Evolutionary conservation across 2,113 vertebrate species (phyloP), one percentile per base, ranked within the genome.

Genomic region (Esox niger): DNA sequence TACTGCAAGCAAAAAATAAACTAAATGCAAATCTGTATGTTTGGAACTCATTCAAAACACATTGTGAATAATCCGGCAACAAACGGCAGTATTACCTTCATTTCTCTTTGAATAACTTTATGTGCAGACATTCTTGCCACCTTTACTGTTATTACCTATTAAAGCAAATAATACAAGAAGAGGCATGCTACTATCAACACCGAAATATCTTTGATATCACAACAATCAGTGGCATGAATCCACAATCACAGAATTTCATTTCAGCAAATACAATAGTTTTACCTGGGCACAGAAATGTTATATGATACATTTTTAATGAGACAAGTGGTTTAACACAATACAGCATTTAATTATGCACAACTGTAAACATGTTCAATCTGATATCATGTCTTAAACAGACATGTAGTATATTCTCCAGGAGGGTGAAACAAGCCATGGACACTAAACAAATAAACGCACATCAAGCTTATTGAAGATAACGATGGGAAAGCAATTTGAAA

Each of bases 361-460:
- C 71, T 74, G 70, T 17, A 71, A 68, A 81, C 52, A 69, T 3
- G 17, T 64, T 63, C 21, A 38, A 62, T 67, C 72, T 63, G 20
- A 57, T 64, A 47, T 82, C 66, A 2, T 35, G 61, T 74, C 63
- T 74, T 9, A 25, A 23, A 64, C 81, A 86, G 62, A 61, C 85
- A 84, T 84, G 80, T 73, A 23, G 26, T 79, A n/a, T 33, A 57
- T 64, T 35, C 23, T 29, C 76, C 43, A 73, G 65, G 52, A 56
- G 54, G 55, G 31, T 64, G 68, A 68, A 68, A 68, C 59, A 72
- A 59, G 66, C 68, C 64, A 77, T 32, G 71, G 54, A 68, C 73
- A 85, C 77, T 69, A 83, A 77, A 73, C 85, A 78, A 68, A 59
- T 67, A 47, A 46, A 46, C 71, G 79, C 74, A 81, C 71, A 11